phyloP scores from a whole-genome alignment of 2,113 vertebrate genomes.

The Aleadryas rufinucha region DNA sequence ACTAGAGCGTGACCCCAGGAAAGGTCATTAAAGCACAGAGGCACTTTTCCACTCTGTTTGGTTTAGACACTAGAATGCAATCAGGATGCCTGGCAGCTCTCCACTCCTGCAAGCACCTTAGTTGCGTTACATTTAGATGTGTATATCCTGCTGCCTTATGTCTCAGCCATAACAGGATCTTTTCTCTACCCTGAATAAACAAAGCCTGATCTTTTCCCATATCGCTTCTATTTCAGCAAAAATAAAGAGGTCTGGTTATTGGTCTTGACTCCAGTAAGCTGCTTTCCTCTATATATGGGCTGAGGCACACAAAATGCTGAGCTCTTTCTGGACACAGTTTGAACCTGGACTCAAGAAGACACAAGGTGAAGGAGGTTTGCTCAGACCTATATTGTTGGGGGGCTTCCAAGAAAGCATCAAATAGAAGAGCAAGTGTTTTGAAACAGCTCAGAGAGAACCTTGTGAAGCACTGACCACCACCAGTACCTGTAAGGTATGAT shows the following conservation, averaged over 20 bases:
- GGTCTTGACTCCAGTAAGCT: not conserved
- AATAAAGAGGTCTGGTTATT: not conserved
- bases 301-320: not conserved
- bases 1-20: not conserved
- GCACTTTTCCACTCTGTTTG: conserved; percentile 4
- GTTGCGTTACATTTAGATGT: not conserved
- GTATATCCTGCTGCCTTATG: conserved; percentile 3
- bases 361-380: not conserved
- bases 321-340: not conserved
- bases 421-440: not conserved
- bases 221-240: conserved; percentile 11
- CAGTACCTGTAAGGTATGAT: not conserved
- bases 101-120: conserved; percentile 7
- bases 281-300: not conserved
- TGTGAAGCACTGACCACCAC: not conserved
- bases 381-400: not conserved
- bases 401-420: not conserved
- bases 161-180: conserved; percentile 18
- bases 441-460: not conserved
- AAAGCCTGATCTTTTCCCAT: conserved; percentile 36
- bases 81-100: not conserved
- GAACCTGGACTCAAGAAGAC: not conserved
- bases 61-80: conserved; percentile 1
- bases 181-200: conserved; percentile 27
- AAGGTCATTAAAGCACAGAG: conserved; percentile 16